Evolutionary conservation across 2,888 invertebrate species (phyloP).

Genomic region (Aleiodes alternator): DNA sequence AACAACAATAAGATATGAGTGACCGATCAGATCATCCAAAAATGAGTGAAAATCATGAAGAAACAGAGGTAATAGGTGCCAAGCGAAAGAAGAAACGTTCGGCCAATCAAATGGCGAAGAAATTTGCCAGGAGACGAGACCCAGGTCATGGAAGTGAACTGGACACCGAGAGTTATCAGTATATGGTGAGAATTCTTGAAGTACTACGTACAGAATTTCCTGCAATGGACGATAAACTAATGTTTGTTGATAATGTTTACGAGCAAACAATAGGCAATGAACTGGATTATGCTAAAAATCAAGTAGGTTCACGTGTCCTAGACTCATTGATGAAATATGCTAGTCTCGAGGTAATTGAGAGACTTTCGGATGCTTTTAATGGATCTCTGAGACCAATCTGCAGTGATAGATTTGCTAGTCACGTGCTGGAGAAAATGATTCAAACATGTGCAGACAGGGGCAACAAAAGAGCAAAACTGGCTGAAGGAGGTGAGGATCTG

Average conservation of each 20-base stretch:
- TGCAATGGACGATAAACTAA: slow-evolving; percentile 83
- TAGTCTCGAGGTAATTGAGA: slow-evolving; percentile 79
- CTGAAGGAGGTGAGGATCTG: slow-evolving; percentile 48
- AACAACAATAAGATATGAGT: too few species aligned
- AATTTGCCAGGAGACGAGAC: slow-evolving; percentile 81
- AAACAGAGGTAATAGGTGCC: slow-evolving; percentile 62
- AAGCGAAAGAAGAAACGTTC: slow-evolving; percentile 82
- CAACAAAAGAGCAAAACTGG: slow-evolving; percentile 72
- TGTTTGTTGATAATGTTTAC: slow-evolving; percentile 86
- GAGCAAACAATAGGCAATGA: slow-evolving; percentile 84
- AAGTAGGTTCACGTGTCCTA: slow-evolving; percentile 86
- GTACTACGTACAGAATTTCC: slow-evolving; percentile 82
- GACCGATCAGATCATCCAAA: too few species aligned
- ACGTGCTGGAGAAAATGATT: slow-evolving; percentile 85
- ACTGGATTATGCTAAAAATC: slow-evolving; percentile 85
- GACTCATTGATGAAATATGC: slow-evolving; percentile 86
- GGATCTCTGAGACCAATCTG: slow-evolving; percentile 83
- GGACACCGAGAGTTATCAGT: slow-evolving; percentile 85
- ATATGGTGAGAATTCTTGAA: slow-evolving; percentile 86
- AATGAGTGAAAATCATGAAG: neutral
- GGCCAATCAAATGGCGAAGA: slow-evolving; percentile 84
- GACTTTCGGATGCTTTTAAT: slow-evolving; percentile 80
- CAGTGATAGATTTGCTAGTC: slow-evolving; percentile 87
- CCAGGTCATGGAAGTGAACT: slow-evolving; percentile 83
- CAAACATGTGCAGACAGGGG: slow-evolving; percentile 78